Percentiles rank a stretch among this genome's conserved stretches.
phyloP scores from a whole-genome alignment of 2,113 vertebrate genomes.

The Nothoprocta pentlandii region DNA sequence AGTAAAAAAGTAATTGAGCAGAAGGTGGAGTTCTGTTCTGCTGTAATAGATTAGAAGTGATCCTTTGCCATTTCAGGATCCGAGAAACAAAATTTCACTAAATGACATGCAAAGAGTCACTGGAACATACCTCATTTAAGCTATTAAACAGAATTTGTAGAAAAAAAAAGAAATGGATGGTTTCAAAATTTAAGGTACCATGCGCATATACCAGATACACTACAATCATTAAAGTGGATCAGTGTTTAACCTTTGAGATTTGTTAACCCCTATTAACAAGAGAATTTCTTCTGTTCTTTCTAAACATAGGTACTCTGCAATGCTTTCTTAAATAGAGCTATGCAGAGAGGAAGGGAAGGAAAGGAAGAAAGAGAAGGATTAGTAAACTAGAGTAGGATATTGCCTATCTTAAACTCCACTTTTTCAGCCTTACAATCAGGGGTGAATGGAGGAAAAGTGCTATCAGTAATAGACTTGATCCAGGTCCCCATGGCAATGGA shows the following conservation, averaged over 20 bases:
- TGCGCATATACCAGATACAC: neutral
- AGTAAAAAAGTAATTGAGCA: constrained; percentile 7
- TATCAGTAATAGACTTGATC: neutral
- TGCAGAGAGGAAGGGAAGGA: neutral
- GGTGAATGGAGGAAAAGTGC: neutral
- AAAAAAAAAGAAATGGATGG: neutral
- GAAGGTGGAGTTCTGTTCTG: neutral
- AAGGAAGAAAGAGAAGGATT: neutral
- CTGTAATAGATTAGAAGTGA: neutral
- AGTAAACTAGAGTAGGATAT: neutral
- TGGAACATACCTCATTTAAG: neutral
- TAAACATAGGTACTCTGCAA: neutral
- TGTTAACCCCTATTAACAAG: neutral
- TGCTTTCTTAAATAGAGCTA: neutral
- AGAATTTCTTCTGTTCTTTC: neutral
- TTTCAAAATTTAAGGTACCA: neutral
- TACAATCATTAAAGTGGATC: neutral
- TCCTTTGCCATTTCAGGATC: neutral
- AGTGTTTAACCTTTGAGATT: neutral
- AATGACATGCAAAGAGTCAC: neutral
- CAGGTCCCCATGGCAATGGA: neutral
- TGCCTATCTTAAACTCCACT: neutral
- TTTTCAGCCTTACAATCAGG: neutral
- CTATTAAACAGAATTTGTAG: neutral
- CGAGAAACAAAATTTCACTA: neutral